Evolutionary conservation across 2,888 invertebrate species (phyloP).

Genomic region (Blomia tropicalis): DNA sequence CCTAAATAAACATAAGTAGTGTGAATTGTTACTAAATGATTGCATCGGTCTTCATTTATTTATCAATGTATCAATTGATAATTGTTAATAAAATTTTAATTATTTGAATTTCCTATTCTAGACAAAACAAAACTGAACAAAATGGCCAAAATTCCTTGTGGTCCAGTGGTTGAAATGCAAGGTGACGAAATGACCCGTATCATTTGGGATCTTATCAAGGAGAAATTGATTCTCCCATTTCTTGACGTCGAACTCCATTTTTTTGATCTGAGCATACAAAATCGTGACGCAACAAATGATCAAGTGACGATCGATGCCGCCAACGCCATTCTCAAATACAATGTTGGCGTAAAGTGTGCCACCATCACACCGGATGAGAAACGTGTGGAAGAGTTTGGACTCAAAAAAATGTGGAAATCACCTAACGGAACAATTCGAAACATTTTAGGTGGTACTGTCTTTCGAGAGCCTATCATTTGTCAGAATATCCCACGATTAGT

Average conservation of each 20-base stretch:
- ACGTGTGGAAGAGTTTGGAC: slow-evolving; percentile 56
- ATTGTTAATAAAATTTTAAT: too few relatives aligned
- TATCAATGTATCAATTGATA: too few relatives aligned
- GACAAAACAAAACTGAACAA: not conserved
- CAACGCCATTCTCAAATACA: slow-evolving; percentile 86
- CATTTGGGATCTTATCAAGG: slow-evolving; percentile 94
- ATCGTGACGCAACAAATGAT: slow-evolving; percentile 81
- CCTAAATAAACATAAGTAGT: too few relatives aligned
- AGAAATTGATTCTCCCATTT: slow-evolving; percentile 88
- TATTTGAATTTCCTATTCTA: too few relatives aligned
- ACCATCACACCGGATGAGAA: slow-evolving; percentile 94
- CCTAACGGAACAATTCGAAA: slow-evolving; percentile 45
- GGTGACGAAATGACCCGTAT: slow-evolving; percentile 95
- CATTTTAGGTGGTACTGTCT: slow-evolving; percentile 43
- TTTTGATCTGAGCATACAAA: slow-evolving; percentile 82
- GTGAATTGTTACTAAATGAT: too few relatives aligned
- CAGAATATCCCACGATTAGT: slow-evolving; percentile 81
- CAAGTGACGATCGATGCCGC: slow-evolving; percentile 93
- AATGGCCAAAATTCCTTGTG: slow-evolving; percentile 34
- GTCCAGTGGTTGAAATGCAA: slow-evolving; percentile 75
- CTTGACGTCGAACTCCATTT: slow-evolving; percentile 76
- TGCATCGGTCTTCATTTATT: too few relatives aligned
- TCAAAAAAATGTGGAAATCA: slow-evolving; percentile 45
- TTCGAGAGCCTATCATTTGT: slow-evolving; percentile 44
- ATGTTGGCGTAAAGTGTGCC: slow-evolving; percentile 96